Evolutionary conservation across 2,797 vertebrate genomes (phyloP).

Genomic region (Leucoraja ocellata): DNA sequence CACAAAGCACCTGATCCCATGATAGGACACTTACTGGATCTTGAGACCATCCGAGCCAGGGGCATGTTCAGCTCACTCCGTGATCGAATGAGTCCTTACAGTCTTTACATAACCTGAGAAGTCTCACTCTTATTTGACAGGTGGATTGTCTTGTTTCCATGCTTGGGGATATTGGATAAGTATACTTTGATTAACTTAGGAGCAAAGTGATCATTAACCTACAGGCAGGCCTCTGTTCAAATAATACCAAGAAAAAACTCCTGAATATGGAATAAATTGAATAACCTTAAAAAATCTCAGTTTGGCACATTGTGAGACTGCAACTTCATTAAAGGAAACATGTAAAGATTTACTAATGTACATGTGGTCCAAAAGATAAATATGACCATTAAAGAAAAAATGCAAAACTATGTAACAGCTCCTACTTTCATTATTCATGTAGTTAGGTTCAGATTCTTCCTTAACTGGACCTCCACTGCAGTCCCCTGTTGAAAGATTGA

Average conservation of each 20-base stretch:
- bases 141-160: not conserved
- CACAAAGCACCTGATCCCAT: no score
- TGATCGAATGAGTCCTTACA: no score
- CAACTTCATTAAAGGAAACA: not conserved
- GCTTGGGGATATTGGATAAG: not conserved
- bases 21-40: no score
- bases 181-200: not conserved
- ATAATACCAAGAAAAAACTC: not conserved
- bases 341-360: not conserved
- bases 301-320: not conserved
- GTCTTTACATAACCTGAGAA: not conserved
- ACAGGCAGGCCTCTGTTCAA: not conserved
- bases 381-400: not conserved
- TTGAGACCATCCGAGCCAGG: no score
- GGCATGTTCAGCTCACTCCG: no score
- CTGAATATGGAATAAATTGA: not conserved
- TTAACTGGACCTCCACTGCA: not conserved
- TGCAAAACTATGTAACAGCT: not conserved
- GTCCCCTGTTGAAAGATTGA: not conserved
- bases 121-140: not conserved
- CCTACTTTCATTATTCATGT: slow-evolving; percentile 28
- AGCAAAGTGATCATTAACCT: not conserved
- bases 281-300: not conserved
- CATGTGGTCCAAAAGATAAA: not conserved
- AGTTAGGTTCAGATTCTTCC: not conserved